Evolutionary conservation across 35 echinoderm and acorn worm species (phyloP), one percentile per base, ranked within the genome.

Genomic region (Stichopus chloronotus): DNA sequence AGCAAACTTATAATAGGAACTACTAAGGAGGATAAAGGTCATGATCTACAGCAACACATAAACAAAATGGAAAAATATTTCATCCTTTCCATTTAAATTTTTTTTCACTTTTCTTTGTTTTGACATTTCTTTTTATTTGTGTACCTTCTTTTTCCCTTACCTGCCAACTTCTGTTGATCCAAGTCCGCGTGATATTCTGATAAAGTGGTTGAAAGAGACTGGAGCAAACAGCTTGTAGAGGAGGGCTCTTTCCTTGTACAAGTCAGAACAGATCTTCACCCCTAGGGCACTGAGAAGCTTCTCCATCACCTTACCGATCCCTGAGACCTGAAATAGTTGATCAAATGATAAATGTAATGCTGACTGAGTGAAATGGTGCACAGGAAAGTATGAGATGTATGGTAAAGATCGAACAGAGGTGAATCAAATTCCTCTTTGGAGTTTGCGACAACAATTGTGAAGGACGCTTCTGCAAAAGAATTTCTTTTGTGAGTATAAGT

Each of bases 241-340:
- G 16, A 96, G 72, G 5, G 93, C 97, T 93, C 97, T 94, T 63
- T 96, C 81, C 59, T 94, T 65, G 86, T 91, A 96, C 25, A 98
- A 81, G 80, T 99, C 95, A 53, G 93, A 92, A 74, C 97, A 99
- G 58, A 87, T 95, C 8, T 94, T 90, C 23, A 99, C 92, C 2
- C 92, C 93, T 2, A 99, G 65, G 30, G 95, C 94, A 74, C 91
- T 94, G 57, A 99, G 78, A 69, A 96, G 92, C 78, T 79, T 96
- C 90, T 99, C 97, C 65, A 95, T 99, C 8, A 99, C 97, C 90
- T 99, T 99, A 53, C 97, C 97, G 80, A 99, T 96, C 5, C 97
- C 97, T 92, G 95, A 95, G 21, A 99, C 89, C 97, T 99, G 55
- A 6, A 20, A 72, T 7, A 72, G 11, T 7, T 0, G 16, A 20